These are phyloP conservation scores for Gallinago jamesoni DNA, from an alignment of 2,113 vertebrate genomes.

Conservation along the genomic window DNA sequence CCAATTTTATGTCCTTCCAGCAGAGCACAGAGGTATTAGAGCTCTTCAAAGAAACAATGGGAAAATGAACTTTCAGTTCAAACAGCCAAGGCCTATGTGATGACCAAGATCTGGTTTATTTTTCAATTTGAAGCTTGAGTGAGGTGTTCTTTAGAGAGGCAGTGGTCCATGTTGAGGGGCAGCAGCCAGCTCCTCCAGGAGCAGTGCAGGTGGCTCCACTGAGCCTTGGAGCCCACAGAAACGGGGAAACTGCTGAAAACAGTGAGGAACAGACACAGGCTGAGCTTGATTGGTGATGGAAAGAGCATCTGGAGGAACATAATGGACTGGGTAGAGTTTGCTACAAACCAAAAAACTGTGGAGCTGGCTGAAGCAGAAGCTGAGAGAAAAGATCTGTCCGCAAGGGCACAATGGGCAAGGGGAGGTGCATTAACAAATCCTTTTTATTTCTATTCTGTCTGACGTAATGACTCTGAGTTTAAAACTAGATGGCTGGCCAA, in stretches of 20 bases:
- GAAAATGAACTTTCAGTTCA: not conserved
- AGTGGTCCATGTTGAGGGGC: not conserved
- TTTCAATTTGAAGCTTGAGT: not conserved
- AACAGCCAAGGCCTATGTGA: not conserved
- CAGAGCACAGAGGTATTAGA: not conserved
- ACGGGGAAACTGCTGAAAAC: not conserved
- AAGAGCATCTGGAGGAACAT: not conserved
- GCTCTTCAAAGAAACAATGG: not conserved
- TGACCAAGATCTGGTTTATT: not conserved
- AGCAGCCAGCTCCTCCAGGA: not conserved
- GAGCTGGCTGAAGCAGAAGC: not conserved
- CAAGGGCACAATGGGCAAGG: not conserved
- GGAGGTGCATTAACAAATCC: not conserved
- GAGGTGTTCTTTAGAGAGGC: not conserved
- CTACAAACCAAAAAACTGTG: not conserved
- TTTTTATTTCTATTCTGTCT: not conserved
- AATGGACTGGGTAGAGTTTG: not conserved
- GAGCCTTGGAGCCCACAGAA: not conserved
- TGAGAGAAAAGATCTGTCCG: not conserved
- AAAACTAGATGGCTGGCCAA: not conserved
- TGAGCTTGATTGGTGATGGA: rapidly evolving
- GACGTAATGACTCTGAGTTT: not conserved
- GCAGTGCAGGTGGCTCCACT: rapidly evolving
- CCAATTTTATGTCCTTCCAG: not conserved
- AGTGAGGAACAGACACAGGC: rapidly evolving